Conservation (phyloP, 2,113 vertebrate genomes). For the Aphyosemion australe region DNA sequence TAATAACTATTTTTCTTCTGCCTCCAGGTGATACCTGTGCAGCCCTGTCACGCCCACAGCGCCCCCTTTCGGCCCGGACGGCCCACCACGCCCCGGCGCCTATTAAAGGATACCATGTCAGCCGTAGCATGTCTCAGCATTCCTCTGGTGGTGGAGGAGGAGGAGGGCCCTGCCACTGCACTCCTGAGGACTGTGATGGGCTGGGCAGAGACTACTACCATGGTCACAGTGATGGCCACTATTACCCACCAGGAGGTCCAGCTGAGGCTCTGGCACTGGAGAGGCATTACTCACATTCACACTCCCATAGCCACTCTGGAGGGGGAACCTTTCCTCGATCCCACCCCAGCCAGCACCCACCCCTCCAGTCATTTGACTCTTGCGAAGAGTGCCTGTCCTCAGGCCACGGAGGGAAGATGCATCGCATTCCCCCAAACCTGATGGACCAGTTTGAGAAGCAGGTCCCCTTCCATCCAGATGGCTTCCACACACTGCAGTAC, state of each 20-base stretch:
- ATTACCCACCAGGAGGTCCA: slow-evolving; percentile 83
- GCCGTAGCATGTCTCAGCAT: slow-evolving; percentile 91
- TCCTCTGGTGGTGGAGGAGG: slow-evolving; percentile 78
- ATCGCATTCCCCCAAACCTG: slow-evolving; percentile 91
- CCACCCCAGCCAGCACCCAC: slow-evolving; percentile 88
- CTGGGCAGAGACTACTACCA: slow-evolving; percentile 83
- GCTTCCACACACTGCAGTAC: slow-evolving; percentile 97
- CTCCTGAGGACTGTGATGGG: slow-evolving; percentile 85
- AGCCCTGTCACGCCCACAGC: slow-evolving; percentile 84
- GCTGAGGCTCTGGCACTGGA: slow-evolving; percentile 86
- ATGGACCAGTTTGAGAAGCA: slow-evolving; percentile 98
- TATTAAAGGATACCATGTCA: slow-evolving; percentile 97
- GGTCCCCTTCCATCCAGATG: slow-evolving; percentile 95
- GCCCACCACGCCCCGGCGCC: slow-evolving; percentile 85
- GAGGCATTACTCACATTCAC: slow-evolving; percentile 72
- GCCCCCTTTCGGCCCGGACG: slow-evolving; percentile 83
- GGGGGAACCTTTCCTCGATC: slow-evolving; percentile 97
- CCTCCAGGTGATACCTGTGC: slow-evolving; percentile 75
- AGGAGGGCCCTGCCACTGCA: slow-evolving; percentile 86
- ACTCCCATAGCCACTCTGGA: slow-evolving; percentile 75
- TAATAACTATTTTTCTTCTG: slow-evolving; percentile 2
- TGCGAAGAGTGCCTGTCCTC: slow-evolving; percentile 93
- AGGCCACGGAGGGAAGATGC: slow-evolving; percentile 85
- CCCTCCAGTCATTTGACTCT: slow-evolving; percentile 86
- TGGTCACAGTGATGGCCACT: slow-evolving; percentile 88